These are phyloP conservation scores for Thamnophis sirtalis DNA, from an alignment of 2,113 vertebrate species.

Conservation along the genomic window DNA sequence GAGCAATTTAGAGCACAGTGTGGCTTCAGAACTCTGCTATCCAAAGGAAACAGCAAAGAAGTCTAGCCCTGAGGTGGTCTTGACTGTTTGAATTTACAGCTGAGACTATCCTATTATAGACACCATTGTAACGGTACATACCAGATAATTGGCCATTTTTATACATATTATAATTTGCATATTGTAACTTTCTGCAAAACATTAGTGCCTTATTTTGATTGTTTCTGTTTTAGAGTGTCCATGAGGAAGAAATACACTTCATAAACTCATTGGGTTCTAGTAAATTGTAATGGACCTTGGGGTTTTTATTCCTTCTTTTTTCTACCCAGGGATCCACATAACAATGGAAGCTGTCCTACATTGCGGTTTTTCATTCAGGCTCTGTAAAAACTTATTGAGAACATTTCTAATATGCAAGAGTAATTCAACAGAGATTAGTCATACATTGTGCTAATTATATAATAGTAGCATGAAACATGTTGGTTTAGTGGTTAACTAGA, in stretches of 20 bases:
- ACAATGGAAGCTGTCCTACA: background rate
- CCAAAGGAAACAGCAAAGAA: background rate
- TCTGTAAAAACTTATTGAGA: background rate
- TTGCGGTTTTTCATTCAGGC: background rate
- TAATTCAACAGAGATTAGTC: conserved; percentile 14
- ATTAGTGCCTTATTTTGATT: background rate
- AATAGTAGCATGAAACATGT: background rate
- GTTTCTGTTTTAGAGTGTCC: background rate
- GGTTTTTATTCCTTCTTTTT: background rate
- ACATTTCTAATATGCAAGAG: background rate
- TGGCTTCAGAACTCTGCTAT: background rate
- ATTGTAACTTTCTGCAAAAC: background rate
- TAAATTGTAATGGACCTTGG: background rate
- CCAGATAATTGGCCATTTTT: background rate
- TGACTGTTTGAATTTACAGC: background rate
- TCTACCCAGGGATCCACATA: background rate
- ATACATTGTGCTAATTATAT: background rate
- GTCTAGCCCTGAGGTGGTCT: background rate
- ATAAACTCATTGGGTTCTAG: background rate
- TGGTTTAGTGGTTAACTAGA: background rate
- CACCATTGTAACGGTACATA: background rate
- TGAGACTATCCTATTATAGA: background rate
- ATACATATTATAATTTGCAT: background rate
- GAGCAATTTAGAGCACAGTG: background rate
- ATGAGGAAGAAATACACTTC: background rate